Percentiles rank a stretch among this genome's conserved stretches.
Evolutionary conservation across 2,113 vertebrate genomes (phyloP).

Genomic region (Calidris pygmaea): DNA sequence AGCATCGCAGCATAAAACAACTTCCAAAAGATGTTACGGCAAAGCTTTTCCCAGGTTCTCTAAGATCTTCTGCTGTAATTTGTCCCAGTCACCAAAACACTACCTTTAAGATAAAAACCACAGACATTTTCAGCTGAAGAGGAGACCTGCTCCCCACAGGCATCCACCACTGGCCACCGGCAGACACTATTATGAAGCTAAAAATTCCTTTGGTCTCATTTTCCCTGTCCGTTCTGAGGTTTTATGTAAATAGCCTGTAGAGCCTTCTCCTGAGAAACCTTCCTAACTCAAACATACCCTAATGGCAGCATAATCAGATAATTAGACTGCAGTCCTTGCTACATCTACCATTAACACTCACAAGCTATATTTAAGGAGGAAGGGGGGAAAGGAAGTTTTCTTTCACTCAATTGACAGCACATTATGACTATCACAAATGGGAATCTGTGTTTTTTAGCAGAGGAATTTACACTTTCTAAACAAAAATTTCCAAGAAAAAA

Average conservation of each 20-base stretch:
- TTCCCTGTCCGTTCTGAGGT: background rate
- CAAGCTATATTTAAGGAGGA: background rate
- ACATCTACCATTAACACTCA: background rate
- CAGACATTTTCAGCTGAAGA: background rate
- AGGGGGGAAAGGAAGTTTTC: background rate
- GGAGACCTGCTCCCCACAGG: background rate
- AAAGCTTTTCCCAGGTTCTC: background rate
- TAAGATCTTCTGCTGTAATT: background rate
- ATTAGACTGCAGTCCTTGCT: background rate
- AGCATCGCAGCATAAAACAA: background rate
- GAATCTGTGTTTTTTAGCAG: background rate
- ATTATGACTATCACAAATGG: background rate
- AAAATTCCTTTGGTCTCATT: background rate
- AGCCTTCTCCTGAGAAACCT: constrained; percentile 37
- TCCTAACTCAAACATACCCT: background rate
- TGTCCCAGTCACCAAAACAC: background rate
- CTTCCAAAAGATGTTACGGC: fast-evolving
- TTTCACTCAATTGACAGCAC: background rate
- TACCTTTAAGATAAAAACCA: background rate
- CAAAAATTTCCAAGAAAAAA: background rate
- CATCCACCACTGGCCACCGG: background rate
- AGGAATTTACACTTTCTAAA: background rate
- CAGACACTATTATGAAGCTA: background rate
- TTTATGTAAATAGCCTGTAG: background rate
- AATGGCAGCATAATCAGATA: background rate